A percentile compares a stretch with the other conserved stretches of the same genome.
These are phyloP conservation scores for human (Homo sapiens) DNA, from an alignment of 2,113 vertebrate genomes.

Conservation along the genomic window DNA sequence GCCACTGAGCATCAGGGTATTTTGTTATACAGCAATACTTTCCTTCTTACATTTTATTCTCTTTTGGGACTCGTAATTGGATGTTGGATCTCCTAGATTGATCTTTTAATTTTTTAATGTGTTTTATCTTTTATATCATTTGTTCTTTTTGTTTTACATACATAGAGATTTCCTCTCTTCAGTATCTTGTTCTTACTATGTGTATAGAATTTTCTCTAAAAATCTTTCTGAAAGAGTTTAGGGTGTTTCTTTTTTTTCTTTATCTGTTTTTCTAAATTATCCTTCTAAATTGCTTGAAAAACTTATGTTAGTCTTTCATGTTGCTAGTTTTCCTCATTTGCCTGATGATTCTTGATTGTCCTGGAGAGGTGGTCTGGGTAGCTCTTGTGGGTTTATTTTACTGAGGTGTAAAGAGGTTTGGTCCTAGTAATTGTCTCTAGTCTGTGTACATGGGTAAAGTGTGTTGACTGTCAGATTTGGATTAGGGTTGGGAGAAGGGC, in stretches of 20 bases:
- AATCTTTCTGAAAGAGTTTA: background rate
- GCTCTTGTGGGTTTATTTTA: background rate
- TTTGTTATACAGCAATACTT: background rate
- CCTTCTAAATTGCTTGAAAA: slow-evolving; percentile 12
- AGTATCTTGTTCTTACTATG: background rate
- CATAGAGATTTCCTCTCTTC: background rate
- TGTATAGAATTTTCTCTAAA: background rate
- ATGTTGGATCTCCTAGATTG: background rate
- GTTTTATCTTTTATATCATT: background rate
- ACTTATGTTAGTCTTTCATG: slow-evolving; percentile 3
- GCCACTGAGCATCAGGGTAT: background rate
- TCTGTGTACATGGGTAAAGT: background rate
- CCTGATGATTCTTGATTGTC: background rate
- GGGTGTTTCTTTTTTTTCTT: background rate
- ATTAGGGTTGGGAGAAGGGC: background rate
- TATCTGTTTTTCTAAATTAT: background rate
- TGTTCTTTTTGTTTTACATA: background rate
- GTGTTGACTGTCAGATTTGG: background rate
- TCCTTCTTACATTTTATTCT: background rate
- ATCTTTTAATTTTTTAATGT: background rate
- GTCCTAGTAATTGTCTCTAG: background rate
- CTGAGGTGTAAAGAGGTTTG: background rate
- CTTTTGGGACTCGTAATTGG: background rate
- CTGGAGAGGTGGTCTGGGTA: background rate
- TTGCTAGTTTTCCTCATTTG: slow-evolving; percentile 3